Evolutionary conservation across 1,140 invertebrate genomes (phyloP), one percentile per base, ranked within the genome.

Genomic region (Pollicipes pollicipes): DNA sequence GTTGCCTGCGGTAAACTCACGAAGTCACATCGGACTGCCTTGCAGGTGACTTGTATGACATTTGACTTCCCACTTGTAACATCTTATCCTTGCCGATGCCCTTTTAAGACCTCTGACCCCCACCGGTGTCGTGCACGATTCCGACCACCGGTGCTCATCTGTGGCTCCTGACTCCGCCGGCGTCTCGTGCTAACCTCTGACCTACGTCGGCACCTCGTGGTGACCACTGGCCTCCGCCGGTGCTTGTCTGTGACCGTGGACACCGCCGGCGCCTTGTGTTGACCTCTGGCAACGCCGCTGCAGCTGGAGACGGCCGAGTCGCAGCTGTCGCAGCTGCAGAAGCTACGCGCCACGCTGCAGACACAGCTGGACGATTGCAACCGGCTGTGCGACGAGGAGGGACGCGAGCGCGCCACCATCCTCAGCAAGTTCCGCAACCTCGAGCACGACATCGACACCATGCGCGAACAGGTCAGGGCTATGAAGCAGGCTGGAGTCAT

Each of bases 291-390:
- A 10, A 24, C 37, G 37, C 24, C 10, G 10, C 76, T 82, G 17
- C 82, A 83, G 74, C 76, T 85, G 27, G 84, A 85, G 75, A 84
- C 85, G 71, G 82, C 85, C 31, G 84, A 86, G 74, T 82, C 81
- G 75, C 82, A 83, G 68, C 76, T 84, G 27, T 80, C 79, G 70
- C 78, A 81, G 37, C 78, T 86, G n/a, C 30, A 66, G 28, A 73
- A 73, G 71, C 90, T 97, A 81, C 98, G 97, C 86, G 89, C 93
- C 79, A 93, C 91, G 28, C 85, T 98, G 75, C 92, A 89, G 77
- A 92, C 88, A 70, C 94, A 98, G 82, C 83, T 98, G 72, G 95
- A 98, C 82, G 96, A 98, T 81, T 95, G 93, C 80, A 96, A 96
- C 85, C 88, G 94, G 77, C 85, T 93, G 76, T 93, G 94, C 78